Percentiles rank a stretch among this genome's conserved stretches.
Evolutionary conservation across 2,888 invertebrate species (phyloP).

Genomic region (Augiades crinisus): DNA sequence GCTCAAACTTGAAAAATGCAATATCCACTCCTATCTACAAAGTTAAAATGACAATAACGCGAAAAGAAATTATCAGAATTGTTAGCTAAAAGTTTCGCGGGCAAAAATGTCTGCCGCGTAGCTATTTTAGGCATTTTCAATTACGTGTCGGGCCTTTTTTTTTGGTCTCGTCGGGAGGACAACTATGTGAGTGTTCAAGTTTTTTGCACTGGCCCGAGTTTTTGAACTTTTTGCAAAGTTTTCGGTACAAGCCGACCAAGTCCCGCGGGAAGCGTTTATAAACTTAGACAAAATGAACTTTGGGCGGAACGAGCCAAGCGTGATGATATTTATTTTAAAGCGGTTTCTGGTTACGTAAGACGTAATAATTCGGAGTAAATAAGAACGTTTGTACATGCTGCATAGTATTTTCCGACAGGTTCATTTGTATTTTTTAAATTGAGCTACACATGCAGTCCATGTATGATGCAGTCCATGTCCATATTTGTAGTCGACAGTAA

Average conservation of each 20-base stretch:
- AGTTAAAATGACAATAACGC: conserved; percentile 46
- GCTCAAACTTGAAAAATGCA: conserved; percentile 20
- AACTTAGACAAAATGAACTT: conserved; percentile 22
- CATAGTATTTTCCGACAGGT: too few relatives aligned
- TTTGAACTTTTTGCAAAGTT: conserved; percentile 26
- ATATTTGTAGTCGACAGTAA: too few relatives aligned
- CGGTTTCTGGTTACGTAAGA: not conserved
- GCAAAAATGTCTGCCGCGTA: conserved; percentile 42
- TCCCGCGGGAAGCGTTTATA: conserved; percentile 23
- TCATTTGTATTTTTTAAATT: too few relatives aligned
- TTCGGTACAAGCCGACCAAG: conserved; percentile 10
- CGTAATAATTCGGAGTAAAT: too few relatives aligned
- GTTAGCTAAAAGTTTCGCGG: conserved; percentile 51
- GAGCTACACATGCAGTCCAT: too few relatives aligned
- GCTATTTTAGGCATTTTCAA: conserved; percentile 77
- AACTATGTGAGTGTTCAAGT: conserved; percentile 34
- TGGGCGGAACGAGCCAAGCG: conserved; percentile 9
- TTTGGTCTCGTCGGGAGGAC: conserved; percentile 33
- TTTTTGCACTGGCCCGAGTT: conserved; percentile 27
- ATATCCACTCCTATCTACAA: conserved; percentile 23
- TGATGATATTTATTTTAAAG: conserved; percentile 11
- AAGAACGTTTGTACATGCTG: too few relatives aligned
- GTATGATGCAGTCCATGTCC: too few relatives aligned
- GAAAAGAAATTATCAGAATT: conserved; percentile 54
- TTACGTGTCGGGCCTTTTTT: conserved; percentile 50